Conservation (phyloP, 1,140 invertebrate genomes). For the Magallana gigas region DNA sequence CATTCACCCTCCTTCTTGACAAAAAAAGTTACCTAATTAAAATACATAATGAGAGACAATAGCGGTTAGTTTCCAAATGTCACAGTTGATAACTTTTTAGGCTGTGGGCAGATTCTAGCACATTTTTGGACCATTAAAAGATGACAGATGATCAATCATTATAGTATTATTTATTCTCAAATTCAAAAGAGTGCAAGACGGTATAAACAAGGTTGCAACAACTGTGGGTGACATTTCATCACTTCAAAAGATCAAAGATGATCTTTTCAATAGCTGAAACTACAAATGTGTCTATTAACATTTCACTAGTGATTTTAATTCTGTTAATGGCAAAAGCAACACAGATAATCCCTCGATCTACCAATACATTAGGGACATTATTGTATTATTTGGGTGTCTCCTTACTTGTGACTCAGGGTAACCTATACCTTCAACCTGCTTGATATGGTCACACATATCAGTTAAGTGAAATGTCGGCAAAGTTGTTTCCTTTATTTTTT, state of each 20-base stretch:
- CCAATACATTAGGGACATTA: neutral
- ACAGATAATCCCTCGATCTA: neutral
- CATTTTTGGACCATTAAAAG: neutral
- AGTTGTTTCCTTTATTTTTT: too few relatives aligned
- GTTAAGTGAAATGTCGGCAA: too few relatives aligned
- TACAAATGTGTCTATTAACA: conserved; percentile 11
- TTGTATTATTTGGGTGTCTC: too few relatives aligned
- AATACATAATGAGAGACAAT: neutral
- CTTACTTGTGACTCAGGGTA: too few relatives aligned
- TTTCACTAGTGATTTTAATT: neutral
- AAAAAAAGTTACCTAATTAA: neutral
- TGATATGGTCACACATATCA: too few relatives aligned
- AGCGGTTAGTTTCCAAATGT: neutral
- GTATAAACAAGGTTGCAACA: neutral
- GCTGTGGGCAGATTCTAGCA: conserved; percentile 30
- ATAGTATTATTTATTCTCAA: conserved; percentile 4
- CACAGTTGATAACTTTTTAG: neutral
- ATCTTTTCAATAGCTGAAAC: neutral
- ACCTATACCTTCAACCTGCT: too few relatives aligned
- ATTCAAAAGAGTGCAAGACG: neutral
- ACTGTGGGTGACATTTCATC: neutral
- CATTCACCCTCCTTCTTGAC: neutral
- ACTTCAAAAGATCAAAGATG: conserved; percentile 4
- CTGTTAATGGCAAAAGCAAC: neutral
- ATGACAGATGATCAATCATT: neutral